phyloP scores from a whole-genome alignment of 2,113 vertebrate genomes.

The Microcebus lehilahytsara region DNA sequence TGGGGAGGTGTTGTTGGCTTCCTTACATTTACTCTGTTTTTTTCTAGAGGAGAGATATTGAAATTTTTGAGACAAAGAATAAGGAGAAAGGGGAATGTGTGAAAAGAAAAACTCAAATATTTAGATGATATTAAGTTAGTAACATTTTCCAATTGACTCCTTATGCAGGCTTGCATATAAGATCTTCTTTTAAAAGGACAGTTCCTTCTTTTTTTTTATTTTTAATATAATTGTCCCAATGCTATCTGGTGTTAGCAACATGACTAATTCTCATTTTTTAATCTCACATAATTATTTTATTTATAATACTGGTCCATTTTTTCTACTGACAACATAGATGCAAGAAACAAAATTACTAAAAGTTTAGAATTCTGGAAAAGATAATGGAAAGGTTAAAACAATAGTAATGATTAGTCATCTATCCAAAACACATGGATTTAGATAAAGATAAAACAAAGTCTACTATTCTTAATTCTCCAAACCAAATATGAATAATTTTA shows the following conservation, averaged over 20 bases:
- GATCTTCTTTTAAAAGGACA: background rate
- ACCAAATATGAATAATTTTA: constrained; percentile 38
- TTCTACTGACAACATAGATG: background rate
- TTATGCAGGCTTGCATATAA: background rate
- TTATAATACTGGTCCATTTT: background rate
- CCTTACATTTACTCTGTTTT: background rate
- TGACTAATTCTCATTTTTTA: background rate
- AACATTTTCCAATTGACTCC: background rate
- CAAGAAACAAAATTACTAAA: constrained; percentile 19
- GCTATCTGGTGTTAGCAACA: background rate
- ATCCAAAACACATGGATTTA: constrained; percentile 21
- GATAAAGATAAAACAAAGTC: constrained; percentile 17
- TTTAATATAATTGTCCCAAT: background rate
- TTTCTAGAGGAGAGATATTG: background rate
- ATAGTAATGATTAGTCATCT: background rate
- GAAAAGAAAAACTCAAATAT: background rate
- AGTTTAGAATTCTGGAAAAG: constrained; percentile 44
- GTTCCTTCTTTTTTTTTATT: background rate
- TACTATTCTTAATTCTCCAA: background rate
- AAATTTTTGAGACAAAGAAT: background rate
- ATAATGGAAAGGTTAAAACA: constrained; percentile 28
- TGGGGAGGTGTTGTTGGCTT: background rate
- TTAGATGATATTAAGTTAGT: background rate
- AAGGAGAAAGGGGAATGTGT: background rate
- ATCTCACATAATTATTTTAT: background rate